These are phyloP conservation scores for Epinotia brunnichana DNA, from an alignment of 2,888 invertebrate species.

Conservation along the genomic window DNA sequence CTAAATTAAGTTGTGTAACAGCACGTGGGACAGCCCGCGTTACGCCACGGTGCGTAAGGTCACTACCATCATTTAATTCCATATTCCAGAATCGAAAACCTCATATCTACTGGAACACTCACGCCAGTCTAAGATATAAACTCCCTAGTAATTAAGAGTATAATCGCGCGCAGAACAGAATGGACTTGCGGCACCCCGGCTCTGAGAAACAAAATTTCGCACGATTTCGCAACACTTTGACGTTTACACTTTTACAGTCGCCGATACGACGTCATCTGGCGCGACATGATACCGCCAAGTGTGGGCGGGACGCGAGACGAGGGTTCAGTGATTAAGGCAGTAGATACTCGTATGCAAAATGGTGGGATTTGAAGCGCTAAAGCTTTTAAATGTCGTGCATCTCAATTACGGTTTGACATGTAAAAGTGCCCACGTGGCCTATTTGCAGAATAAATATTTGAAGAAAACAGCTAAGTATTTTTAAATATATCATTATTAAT, in stretches of 20 bases:
- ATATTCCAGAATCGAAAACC: neutral
- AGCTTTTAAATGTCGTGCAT: too few species aligned
- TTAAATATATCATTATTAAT: too few species aligned
- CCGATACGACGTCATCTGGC: conserved; percentile 47
- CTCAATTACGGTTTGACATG: too few species aligned
- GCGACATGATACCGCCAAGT: conserved; percentile 32
- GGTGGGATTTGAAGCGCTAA: too few species aligned
- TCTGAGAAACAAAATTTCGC: conserved; percentile 58
- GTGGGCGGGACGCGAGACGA: conserved; percentile 22
- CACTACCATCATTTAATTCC: conserved; percentile 70
- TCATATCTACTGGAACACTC: neutral
- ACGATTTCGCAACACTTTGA: conserved; percentile 74
- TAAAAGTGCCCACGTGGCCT: too few species aligned
- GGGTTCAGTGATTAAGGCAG: conserved; percentile 35
- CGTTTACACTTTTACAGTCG: conserved; percentile 58
- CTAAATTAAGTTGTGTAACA: conserved; percentile 59
- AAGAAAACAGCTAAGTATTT: too few species aligned
- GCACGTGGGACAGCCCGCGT: conserved; percentile 56
- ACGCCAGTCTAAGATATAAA: conserved; percentile 8
- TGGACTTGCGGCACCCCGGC: neutral
- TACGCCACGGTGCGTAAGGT: conserved; percentile 76
- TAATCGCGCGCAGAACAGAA: conserved; percentile 1
- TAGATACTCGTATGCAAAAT: too few species aligned
- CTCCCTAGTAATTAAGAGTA: neutral
- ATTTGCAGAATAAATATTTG: too few species aligned